These are phyloP conservation scores for Hippocampus guttulatus DNA, from an alignment of 2,113 vertebrate genomes.

Conservation along the genomic window DNA sequence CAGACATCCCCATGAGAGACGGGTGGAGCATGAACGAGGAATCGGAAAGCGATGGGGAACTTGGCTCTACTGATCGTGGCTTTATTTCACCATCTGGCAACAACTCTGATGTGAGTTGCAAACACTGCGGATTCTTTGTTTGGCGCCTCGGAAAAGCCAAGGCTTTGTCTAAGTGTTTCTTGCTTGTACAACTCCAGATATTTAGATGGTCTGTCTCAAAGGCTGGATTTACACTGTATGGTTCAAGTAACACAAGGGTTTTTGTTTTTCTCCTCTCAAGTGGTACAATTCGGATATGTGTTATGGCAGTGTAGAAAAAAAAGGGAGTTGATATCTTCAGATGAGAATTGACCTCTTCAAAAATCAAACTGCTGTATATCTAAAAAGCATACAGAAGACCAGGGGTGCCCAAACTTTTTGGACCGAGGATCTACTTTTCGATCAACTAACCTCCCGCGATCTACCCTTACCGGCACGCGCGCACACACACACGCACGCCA, in stretches of 20 bases:
- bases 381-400: too few relatives aligned
- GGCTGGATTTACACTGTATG: neutral
- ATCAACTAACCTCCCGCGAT: too few relatives aligned
- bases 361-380: too few relatives aligned
- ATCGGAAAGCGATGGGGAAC: constrained; percentile 68
- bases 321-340: too few relatives aligned
- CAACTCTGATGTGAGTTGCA: constrained; percentile 68
- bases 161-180: neutral
- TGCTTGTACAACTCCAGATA: neutral
- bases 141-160: neutral
- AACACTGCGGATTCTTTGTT: neutral
- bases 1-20: constrained; percentile 66
- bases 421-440: too few relatives aligned
- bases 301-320: too few relatives aligned
- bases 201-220: neutral
- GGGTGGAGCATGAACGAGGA: constrained; percentile 69
- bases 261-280: too few relatives aligned
- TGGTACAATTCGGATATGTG: too few relatives aligned
- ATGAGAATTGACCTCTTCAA: too few relatives aligned
- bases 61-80: constrained; percentile 51
- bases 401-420: too few relatives aligned
- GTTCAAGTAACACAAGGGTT: neutral
- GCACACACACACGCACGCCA: too few relatives aligned
- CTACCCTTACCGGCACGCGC: too few relatives aligned
- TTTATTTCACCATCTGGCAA: constrained; percentile 62